phyloP scores from a whole-genome alignment of 92 coral and sea anemone genomes.

The Actinostola sp. region DNA sequence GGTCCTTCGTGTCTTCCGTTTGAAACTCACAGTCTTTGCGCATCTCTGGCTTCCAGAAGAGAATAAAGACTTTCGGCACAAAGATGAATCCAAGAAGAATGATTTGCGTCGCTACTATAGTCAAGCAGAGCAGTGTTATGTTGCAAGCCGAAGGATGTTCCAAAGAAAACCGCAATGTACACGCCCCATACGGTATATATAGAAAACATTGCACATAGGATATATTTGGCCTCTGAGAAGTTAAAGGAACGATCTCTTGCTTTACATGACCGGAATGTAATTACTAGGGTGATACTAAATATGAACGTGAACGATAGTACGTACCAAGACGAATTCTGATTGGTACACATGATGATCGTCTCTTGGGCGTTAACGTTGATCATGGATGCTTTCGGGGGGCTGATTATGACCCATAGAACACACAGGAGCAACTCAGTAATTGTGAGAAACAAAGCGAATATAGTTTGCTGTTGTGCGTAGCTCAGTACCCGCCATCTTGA shows the following conservation, averaged over 20 bases:
- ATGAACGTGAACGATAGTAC: conserved; percentile 43
- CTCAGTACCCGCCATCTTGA: conserved; percentile 26
- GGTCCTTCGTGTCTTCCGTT: conserved; percentile 19
- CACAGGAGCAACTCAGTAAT: conserved; percentile 63
- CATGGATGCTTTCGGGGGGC: conserved; percentile 61
- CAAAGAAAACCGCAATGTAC: conserved; percentile 59
- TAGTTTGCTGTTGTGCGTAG: conserved; percentile 31
- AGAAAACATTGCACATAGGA: conserved; percentile 60
- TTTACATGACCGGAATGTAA: conserved; percentile 67
- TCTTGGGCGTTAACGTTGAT: conserved; percentile 27
- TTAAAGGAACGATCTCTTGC: conserved; percentile 69
- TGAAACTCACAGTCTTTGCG: conserved; percentile 49
- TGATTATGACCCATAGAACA: conserved; percentile 57
- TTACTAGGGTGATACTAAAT: conserved; percentile 45
- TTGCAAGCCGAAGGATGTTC: conserved; percentile 60
- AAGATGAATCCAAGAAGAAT: conserved; percentile 62
- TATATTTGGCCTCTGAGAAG: conserved; percentile 76
- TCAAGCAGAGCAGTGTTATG: conserved; percentile 57
- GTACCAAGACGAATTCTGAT: conserved; percentile 41
- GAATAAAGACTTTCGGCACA: conserved; percentile 62
- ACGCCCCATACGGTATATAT: conserved; percentile 65
- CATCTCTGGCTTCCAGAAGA: conserved; percentile 56
- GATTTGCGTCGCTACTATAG: conserved; percentile 54
- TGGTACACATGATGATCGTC: conserved; percentile 41
- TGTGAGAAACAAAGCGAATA: conserved; percentile 46